Evolutionary conservation across 2,797 vertebrate genomes (phyloP), one percentile per base, ranked within the genome.

Genomic region (Austrolebias charrua): DNA sequence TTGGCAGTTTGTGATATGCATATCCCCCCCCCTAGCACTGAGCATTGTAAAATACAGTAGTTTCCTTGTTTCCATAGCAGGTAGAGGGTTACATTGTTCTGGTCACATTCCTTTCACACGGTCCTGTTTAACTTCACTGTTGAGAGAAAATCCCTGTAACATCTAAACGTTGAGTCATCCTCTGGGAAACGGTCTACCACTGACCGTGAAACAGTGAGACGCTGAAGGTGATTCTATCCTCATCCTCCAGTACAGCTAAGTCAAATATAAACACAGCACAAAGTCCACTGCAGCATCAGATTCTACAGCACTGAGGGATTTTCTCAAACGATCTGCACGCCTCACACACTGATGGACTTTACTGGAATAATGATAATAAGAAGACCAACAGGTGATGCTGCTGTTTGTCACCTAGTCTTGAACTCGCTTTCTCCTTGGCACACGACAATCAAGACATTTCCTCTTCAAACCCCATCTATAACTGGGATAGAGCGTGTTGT

Each of bases 401-500:
- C 29, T 66, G 9, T 57, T 11, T 56, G 49, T 59, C 54, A 59
- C 14, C 45, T 43, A 48, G 52, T 57, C 60, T 56, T 13, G 63
- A 51, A 62, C 19, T 35, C 47, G 35, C 40, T 55, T 46, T 60
- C 43, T 73, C 47, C 78, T 76, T 74, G 66, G 75, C 73, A 66
- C 48, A 65, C 63, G 69, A 61, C 71, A 82, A 61, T 40, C 66
- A 61, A 71, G 51, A 44, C 29, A 31, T 78, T 64, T 73, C 66
- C 57, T 52, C 60, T 69, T 61, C 75, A 82, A 74, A 71, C 66
- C 64, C 65, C 76, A 52, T 57, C 60, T 66, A 64, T 77, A 78
- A 79, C 80, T 75, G 69, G 65, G 6, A 65, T 66, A 51, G 60
- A 68, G 47, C 35, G 45, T 51, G 55, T 82, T 74, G 86, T 91